phyloP scores from a whole-genome alignment of 2,797 vertebrate species.

The Pangasius mekongensis region DNA sequence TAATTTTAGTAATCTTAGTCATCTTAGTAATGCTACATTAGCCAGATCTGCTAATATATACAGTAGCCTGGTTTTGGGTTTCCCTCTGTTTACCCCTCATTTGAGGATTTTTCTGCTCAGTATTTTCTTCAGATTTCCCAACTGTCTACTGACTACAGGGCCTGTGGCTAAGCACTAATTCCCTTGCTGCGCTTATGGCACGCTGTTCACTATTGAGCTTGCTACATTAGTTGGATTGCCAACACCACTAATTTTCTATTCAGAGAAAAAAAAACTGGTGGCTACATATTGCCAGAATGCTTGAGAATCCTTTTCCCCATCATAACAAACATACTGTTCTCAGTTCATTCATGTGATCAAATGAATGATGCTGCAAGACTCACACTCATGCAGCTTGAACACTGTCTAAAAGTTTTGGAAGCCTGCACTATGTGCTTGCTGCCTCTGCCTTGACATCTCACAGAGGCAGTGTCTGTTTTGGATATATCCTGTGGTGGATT shows the following conservation, averaged over 20 bases:
- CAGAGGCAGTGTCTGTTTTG: neutral
- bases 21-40: neutral
- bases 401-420: neutral
- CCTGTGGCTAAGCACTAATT: neutral
- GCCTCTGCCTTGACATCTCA: neutral
- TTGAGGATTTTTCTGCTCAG: neutral
- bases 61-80: neutral
- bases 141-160: neutral
- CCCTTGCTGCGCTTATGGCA: neutral
- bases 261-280: neutral
- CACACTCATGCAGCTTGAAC: neutral
- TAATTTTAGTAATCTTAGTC: neutral
- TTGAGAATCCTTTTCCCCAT: neutral
- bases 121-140: neutral
- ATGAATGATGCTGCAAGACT: neutral
- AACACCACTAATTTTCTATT: neutral
- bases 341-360: neutral
- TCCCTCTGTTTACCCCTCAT: neutral
- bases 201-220: neutral
- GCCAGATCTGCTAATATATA: neutral
- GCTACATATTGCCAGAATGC: neutral
- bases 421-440: neutral
- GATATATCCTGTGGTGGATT: neutral
- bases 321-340: neutral
- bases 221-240: neutral